phyloP scores from a whole-genome alignment of 2,888 invertebrate species.

The Heliconius aoede region DNA sequence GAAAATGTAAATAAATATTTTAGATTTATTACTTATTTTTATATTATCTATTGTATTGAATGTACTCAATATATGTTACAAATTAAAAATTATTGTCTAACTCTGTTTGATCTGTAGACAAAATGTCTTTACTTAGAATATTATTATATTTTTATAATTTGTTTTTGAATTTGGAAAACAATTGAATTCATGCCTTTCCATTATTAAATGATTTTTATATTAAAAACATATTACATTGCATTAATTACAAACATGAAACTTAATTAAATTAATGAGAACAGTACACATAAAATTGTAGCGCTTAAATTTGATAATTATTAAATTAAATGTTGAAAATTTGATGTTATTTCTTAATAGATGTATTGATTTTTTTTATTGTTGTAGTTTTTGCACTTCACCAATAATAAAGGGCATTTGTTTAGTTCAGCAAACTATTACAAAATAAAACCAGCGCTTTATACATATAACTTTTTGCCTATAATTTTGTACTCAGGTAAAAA shows the following conservation, averaged over 20 bases:
- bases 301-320: slow-evolving; percentile 29
- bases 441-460: background rate
- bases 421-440: background rate
- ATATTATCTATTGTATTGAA: slow-evolving; percentile 6
- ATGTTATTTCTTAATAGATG: slow-evolving; percentile 3
- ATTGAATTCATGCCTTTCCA: background rate
- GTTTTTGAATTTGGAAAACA: slow-evolving; percentile 17
- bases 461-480: slow-evolving; percentile 7
- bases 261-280: slow-evolving; percentile 1
- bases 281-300: background rate
- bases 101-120: background rate
- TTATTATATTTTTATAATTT: too few species aligned
- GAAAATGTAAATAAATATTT: background rate
- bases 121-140: background rate
- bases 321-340: slow-evolving; percentile 22
- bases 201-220: slow-evolving; percentile 2
- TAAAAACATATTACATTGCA: background rate
- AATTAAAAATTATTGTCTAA: background rate
- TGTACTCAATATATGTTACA: slow-evolving; percentile 16
- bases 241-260: background rate
- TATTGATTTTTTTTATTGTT: slow-evolving; percentile 11
- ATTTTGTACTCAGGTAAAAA: slow-evolving; percentile 3
- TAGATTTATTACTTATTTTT: background rate
- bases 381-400: slow-evolving; percentile 16
- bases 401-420: slow-evolving; percentile 9